Base-by-base conservation (phyloP, 2,797 vertebrate genomes). In the Phalloptychus januarius region DNA sequence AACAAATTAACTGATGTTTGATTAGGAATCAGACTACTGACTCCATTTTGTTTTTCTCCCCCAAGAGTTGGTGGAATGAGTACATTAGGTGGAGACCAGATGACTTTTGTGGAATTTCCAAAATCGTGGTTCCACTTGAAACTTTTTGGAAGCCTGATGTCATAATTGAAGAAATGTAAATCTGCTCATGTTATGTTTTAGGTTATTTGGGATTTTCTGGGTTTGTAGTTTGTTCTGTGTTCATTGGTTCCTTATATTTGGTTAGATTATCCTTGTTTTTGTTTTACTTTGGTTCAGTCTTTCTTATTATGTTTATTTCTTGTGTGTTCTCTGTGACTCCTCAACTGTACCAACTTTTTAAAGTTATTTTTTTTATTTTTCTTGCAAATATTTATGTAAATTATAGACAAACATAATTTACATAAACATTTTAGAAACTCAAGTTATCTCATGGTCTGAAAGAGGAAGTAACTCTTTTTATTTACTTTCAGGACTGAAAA, bases 81-180 rank as follows among this genome's bases (percentile, higher is more conserved):
- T 63, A 61, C 56, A 88, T 91, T 74, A 36, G 3, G 7, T 94
- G 93, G 92, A 20, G 90, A 8, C 50, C 74, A 3, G 1, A 5
- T 0, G 20, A 88, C 1, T 94, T 93, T 71, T 94, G 93, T 85
- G 86, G 78, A n/a, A 90, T 93, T 7, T 0, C 23, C 0, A 18
- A 20, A 0, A 0, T 93, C 6, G 73, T 77, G 42, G 2, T 93
- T 88, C 92, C 89, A 7, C 70, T 44, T 44, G 73, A 86, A 2
- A 20, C 85, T 7, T 23, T 94, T 63, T 94, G 92, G 93, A 83
- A 78, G 18, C 91, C 92, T 2, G 91, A 94, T 72, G 4, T 93
- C 16, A 79, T 65, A 8, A 91, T 93, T 45, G 81, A 87, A 44
- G 92, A 93, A 74, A 89, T 91, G 92, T 93, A 72, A 92, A 87